Evolutionary conservation across 1,140 invertebrate genomes (phyloP).

Genomic region (Gonioctena quinquepunctata): DNA sequence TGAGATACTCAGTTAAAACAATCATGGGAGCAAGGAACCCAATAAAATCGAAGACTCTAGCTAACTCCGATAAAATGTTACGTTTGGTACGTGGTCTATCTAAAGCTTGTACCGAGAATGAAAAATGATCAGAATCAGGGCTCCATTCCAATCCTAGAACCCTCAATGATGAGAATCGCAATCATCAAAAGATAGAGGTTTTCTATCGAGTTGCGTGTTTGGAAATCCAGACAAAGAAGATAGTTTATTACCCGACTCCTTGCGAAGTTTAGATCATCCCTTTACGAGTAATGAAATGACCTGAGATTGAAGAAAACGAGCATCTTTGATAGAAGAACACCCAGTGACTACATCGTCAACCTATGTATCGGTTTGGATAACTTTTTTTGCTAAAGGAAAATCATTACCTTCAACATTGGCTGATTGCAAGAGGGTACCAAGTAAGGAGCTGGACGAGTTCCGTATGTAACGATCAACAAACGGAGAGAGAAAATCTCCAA

Average conservation of each 20-base stretch:
- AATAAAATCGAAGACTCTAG: constrained; percentile 45
- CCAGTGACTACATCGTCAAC: too few relatives aligned
- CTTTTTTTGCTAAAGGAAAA: too few relatives aligned
- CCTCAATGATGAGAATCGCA: background rate
- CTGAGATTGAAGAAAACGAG: too few relatives aligned
- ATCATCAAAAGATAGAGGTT: background rate
- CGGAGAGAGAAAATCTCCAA: too few relatives aligned
- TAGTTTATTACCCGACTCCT: background rate
- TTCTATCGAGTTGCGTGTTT: background rate
- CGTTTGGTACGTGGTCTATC: constrained; percentile 36
- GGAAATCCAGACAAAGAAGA: background rate
- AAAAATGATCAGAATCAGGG: background rate
- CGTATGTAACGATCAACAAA: too few relatives aligned
- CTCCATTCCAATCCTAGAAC: constrained; percentile 4
- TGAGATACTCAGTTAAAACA: constrained; percentile 44
- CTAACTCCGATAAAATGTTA: constrained; percentile 40
- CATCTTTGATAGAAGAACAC: too few relatives aligned
- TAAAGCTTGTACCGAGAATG: background rate
- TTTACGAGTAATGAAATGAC: too few relatives aligned
- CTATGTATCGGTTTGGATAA: too few relatives aligned
- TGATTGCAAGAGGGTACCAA: too few relatives aligned
- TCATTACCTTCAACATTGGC: too few relatives aligned
- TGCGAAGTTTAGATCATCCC: background rate
- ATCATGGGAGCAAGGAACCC: constrained; percentile 46
- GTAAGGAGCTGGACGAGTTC: too few relatives aligned